Base-by-base conservation (phyloP, 2,797 vertebrate species). In the Crenichthys baileyi region DNA sequence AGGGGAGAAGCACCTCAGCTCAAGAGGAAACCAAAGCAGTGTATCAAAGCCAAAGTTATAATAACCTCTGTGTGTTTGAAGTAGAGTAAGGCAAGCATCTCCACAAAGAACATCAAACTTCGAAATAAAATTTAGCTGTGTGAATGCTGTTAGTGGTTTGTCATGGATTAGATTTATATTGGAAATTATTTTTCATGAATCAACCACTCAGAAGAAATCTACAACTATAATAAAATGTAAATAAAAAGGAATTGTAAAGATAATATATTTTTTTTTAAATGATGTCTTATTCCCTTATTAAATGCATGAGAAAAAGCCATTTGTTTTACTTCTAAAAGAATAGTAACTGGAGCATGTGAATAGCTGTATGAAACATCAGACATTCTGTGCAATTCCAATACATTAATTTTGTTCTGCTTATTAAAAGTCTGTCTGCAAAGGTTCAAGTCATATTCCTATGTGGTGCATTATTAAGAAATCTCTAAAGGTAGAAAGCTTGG, bases 41-140 rank as follows among this genome's bases (percentile, higher is more conserved):
- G 61, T 71, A 85, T 87, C 82, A 90, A 87, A 91, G 82, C 81
- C 79, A 78, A 78, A 79, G 70, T 80, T 88, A 77, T 83, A 88
- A 89, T 88, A 70, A 91, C 91, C 79, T 48, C 75, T 60, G 13
- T 63, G 9, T 75, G 83, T 83, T 82, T 85, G 83, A 91, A 86
- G 68, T 78, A 7, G 71, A 88, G 80, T 75, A 36, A 60, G 53
- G 31, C 12, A 7, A 55, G 41, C 72, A 61, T 83, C 67, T 70
- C 56, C 46, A 78, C 77, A 77, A 71, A 83, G 73, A 75, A 56
- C 26, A 39, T 31, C 39, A 72, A 82, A 79, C 29, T 79, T 48
- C 50, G 67, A 78, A 50, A 65, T 76, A 29, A 76, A 85, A 78
- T 50, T 22, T 51, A 29, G 36, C 29, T n/a, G 39, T 81, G 51